Conservation (phyloP, 1,140 invertebrate species). For the Drosophila varians region DNA sequence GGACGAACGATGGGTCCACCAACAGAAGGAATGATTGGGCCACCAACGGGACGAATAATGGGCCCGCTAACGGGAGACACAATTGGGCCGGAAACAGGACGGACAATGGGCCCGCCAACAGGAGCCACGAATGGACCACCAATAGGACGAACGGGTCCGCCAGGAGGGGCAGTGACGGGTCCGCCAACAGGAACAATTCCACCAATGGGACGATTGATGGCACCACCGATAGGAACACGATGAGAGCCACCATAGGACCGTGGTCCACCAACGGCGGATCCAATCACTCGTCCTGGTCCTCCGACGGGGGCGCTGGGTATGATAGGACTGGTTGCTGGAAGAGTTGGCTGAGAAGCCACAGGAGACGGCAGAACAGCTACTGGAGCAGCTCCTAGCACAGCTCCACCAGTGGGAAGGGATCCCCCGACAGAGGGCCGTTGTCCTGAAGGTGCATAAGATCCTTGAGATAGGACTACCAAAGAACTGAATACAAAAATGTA, state of each 20-base stretch:
- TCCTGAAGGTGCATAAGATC: constrained; percentile 15
- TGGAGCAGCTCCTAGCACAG: not conserved
- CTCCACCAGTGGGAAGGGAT: constrained; percentile 7
- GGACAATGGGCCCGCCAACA: not conserved
- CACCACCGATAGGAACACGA: not conserved
- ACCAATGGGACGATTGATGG: not conserved
- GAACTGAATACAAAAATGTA: constrained; percentile 19
- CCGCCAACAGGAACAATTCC: not conserved
- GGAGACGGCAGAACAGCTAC: not conserved
- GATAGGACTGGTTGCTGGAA: not conserved
- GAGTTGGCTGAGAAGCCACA: constrained; percentile 5
- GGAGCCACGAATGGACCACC: not conserved
- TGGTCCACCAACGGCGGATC: not conserved
- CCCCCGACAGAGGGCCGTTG: constrained; percentile 4
- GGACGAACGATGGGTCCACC: not conserved
- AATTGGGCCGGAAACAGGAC: not conserved
- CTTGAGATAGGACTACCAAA: constrained; percentile 20
- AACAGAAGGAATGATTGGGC: not conserved
- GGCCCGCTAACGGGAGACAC: no score
- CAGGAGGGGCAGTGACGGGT: not conserved
- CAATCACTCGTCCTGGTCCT: constrained; percentile 4
- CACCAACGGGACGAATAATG: not conserved
- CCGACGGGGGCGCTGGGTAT: not conserved
- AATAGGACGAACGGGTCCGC: not conserved
- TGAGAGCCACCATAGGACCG: constrained; percentile 4